These are phyloP conservation scores for Folsomia candida DNA, from an alignment of 2,888 invertebrate species.

Conservation along the genomic window DNA sequence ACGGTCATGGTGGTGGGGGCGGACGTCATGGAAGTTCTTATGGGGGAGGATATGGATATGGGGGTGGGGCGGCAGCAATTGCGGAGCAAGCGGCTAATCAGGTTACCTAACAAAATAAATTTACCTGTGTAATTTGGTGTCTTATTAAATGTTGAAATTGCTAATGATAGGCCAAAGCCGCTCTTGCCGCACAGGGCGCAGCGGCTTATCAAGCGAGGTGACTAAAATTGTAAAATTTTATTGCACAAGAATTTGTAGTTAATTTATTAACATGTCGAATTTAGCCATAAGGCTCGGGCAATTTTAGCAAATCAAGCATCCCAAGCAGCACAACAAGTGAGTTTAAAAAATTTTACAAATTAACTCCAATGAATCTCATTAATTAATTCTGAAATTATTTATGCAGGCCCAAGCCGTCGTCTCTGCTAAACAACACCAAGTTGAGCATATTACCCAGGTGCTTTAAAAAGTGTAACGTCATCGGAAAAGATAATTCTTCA, in stretches of 20 bases:
- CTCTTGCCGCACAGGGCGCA: conserved; percentile 35
- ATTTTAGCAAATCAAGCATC: conserved; percentile 33
- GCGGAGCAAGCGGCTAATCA: conserved; percentile 39
- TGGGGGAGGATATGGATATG: conserved; percentile 5
- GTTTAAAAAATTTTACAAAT: background rate
- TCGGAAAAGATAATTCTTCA: too few species aligned
- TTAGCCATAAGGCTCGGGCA: conserved; percentile 21
- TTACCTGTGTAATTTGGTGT: conserved; percentile 9
- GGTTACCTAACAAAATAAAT: conserved; percentile 12
- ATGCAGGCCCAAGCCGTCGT: conserved; percentile 32
- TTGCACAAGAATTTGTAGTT: background rate
- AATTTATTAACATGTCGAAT: background rate
- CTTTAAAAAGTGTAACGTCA: too few species aligned
- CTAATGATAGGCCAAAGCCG: conserved; percentile 10
- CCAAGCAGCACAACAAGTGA: conserved; percentile 32
- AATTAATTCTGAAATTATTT: background rate
- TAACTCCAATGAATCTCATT: background rate
- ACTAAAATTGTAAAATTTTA: background rate
- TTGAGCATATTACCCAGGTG: conserved; percentile 35
- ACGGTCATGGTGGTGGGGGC: background rate
- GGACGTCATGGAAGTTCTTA: background rate
- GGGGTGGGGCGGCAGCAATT: conserved; percentile 32
- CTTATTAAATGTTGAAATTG: background rate
- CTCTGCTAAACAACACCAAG: conserved; percentile 39
- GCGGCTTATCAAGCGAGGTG: conserved; percentile 23